These are phyloP conservation scores for Branchellion lobata DNA, from an alignment of 2,888 invertebrate genomes.

Conservation along the genomic window DNA sequence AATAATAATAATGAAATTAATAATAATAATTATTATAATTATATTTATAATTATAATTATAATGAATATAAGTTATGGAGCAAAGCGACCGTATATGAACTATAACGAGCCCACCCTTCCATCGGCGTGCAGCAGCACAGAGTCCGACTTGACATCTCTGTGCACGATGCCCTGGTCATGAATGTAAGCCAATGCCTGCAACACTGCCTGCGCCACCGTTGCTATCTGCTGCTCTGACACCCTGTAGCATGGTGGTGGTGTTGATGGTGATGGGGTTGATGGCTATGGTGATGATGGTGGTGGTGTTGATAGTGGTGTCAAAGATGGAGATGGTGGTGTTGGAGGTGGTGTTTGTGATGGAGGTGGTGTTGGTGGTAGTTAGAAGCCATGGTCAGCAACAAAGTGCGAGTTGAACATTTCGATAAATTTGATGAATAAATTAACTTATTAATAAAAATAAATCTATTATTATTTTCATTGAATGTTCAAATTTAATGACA, in stretches of 20 bases:
- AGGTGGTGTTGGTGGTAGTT: background rate
- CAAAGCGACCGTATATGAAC: no score
- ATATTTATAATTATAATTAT: no score
- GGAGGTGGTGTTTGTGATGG: no score
- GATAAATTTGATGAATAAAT: no score
- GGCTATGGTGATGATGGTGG: background rate
- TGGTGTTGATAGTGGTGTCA: background rate
- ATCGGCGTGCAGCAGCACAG: background rate
- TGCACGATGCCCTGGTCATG: conserved; percentile 72
- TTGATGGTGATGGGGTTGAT: background rate
- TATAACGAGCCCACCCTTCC: conserved; percentile 16
- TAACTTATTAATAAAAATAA: background rate
- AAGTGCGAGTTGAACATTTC: no score
- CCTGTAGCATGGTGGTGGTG: conserved; percentile 76
- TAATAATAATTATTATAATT: no score
- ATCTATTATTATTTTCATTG: background rate
- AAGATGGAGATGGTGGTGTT: background rate
- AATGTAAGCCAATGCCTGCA: conserved; percentile 86
- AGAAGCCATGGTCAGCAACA: background rate
- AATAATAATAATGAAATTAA: no score
- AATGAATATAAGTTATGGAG: no score
- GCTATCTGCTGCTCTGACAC: conserved; percentile 97
- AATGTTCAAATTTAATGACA: no score
- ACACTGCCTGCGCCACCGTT: conserved; percentile 83
- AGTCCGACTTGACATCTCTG: conserved; percentile 42